phyloP scores from a whole-genome alignment of 23 tunicate genomes.

The Corella eumyota region DNA sequence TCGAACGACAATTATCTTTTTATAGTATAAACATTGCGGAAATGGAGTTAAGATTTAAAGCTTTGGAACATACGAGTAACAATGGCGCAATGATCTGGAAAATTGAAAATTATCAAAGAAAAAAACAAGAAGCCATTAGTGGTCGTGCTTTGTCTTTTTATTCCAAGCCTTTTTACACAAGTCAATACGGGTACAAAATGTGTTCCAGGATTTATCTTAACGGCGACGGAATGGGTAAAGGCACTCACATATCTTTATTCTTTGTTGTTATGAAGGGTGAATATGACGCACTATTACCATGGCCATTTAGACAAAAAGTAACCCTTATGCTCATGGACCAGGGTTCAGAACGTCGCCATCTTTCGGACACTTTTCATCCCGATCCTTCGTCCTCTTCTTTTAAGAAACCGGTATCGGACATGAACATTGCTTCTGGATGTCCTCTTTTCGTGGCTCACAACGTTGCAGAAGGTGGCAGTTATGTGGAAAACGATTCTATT shows the following conservation, averaged over 20 bases:
- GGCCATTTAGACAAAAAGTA: conserved; percentile 97
- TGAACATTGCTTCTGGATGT: conserved; percentile 95
- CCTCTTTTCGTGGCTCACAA: conserved; percentile 85
- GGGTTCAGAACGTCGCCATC: conserved; percentile 53
- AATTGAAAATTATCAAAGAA: too few relatives aligned
- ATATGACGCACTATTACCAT: conserved; percentile 76
- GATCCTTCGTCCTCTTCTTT: conserved; percentile 87
- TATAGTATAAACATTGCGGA: too few relatives aligned
- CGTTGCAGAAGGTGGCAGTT: conserved; percentile 58
- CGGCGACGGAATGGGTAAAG: conserved; percentile 81
- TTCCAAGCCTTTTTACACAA: too few relatives aligned
- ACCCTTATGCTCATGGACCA: conserved; percentile 88
- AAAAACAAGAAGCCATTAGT: too few relatives aligned
- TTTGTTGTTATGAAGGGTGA: conserved; percentile 96
- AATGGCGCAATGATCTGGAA: too few relatives aligned
- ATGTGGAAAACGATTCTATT: conserved; percentile 65
- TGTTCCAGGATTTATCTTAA: too few relatives aligned
- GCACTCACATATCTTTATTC: conserved; percentile 86
- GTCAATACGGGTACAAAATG: too few relatives aligned
- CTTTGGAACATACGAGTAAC: too few relatives aligned
- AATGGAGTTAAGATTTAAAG: too few relatives aligned
- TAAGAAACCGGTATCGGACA: conserved; percentile 79
- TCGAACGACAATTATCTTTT: too few relatives aligned
- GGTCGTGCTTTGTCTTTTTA: too few relatives aligned
- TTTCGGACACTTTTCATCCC: conserved; percentile 84